Evolutionary conservation across 2,113 vertebrate genomes (phyloP).

Genomic region (Cyanistes caeruleus): DNA sequence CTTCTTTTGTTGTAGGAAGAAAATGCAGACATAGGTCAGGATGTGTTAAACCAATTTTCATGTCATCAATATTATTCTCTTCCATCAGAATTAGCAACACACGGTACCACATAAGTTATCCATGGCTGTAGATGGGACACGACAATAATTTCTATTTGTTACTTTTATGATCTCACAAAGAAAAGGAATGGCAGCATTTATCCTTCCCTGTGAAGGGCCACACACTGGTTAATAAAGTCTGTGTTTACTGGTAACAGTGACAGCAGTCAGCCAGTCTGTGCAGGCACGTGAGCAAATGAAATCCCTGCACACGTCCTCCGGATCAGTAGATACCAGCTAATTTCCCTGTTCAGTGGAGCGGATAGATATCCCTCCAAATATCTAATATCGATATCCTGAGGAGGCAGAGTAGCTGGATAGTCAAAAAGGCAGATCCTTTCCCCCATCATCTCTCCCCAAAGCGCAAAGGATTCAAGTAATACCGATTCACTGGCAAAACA

Average conservation of each 20-base stretch:
- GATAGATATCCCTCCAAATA: background rate
- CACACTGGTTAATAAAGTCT: background rate
- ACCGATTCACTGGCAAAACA: background rate
- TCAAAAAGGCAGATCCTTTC: background rate
- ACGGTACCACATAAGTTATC: background rate
- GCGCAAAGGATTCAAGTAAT: background rate
- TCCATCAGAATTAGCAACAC: background rate
- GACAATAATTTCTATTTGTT: background rate
- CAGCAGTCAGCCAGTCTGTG: background rate
- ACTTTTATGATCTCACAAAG: background rate
- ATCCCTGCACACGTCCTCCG: background rate
- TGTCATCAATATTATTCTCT: background rate
- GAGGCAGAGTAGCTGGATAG: background rate
- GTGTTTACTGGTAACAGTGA: background rate
- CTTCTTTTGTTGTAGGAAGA: background rate
- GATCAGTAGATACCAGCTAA: background rate
- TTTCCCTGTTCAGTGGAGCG: background rate
- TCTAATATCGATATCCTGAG: background rate
- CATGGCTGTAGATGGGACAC: background rate
- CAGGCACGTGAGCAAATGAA: background rate
- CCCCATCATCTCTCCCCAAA: background rate
- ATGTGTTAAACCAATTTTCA: background rate
- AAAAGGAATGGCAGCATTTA: background rate
- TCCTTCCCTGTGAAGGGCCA: background rate
- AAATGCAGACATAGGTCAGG: background rate